Evolutionary conservation across 2,113 vertebrate species (phyloP).

Genomic region (Rhinogobius similis): DNA sequence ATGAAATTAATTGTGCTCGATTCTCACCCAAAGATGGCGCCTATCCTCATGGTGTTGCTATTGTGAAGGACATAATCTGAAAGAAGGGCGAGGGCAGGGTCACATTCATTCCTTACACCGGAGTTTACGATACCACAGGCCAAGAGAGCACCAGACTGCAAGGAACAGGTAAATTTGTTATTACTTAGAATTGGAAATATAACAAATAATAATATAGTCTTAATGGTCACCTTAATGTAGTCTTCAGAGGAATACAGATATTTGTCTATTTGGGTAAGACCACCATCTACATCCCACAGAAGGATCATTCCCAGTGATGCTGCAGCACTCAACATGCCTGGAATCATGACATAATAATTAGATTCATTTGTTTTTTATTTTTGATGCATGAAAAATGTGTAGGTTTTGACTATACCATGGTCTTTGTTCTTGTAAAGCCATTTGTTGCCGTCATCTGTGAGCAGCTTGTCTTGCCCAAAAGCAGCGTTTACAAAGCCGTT

Average conservation of each 20-base stretch:
- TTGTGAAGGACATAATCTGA: constrained; percentile 98
- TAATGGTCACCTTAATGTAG: constrained; percentile 89
- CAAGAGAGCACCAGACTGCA: constrained; percentile 93
- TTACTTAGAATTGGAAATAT: neutral
- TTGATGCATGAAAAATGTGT: neutral
- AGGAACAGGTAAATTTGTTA: neutral
- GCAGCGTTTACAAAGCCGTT: constrained; percentile 98
- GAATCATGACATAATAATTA: neutral
- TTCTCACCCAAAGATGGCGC: constrained; percentile 97
- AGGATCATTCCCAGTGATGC: constrained; percentile 96
- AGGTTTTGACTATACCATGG: constrained; percentile 80
- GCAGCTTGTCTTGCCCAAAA: constrained; percentile 96
- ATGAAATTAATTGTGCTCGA: neutral
- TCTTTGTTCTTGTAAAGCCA: constrained; percentile 99
- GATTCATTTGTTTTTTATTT: neutral
- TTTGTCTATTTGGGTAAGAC: constrained; percentile 97
- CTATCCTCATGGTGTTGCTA: constrained; percentile 97
- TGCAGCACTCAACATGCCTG: constrained; percentile 97
- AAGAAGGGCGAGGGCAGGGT: constrained; percentile 93
- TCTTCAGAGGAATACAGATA: constrained; percentile 98
- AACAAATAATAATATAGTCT: neutral
- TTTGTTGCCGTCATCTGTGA: constrained; percentile 98
- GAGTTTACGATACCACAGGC: constrained; percentile 98
- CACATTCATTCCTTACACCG: constrained; percentile 96
- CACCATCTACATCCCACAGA: constrained; percentile 96